Conservation (phyloP, 2,888 invertebrate species). For the Andrena minutula region DNA sequence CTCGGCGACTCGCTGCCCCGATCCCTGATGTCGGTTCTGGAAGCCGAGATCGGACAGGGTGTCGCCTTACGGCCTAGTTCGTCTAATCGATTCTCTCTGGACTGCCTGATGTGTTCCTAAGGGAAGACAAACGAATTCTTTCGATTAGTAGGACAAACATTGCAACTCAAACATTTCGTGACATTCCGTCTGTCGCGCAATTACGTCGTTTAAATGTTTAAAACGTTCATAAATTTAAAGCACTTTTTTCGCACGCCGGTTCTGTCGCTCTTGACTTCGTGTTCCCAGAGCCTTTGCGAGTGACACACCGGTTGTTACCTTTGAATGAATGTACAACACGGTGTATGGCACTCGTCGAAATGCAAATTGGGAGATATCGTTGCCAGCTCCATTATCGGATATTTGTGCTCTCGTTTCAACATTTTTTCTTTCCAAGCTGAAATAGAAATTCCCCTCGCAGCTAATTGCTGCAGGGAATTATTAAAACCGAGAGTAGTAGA, state of each 20-base stretch:
- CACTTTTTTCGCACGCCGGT: neutral
- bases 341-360: neutral
- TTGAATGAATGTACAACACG: conserved; percentile 2
- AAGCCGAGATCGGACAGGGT: conserved; percentile 77
- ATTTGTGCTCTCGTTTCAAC: neutral
- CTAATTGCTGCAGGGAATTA: neutral
- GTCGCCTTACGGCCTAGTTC: conserved; percentile 86
- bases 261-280: neutral
- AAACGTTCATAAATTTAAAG: neutral
- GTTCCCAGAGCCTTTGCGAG: conserved; percentile 7
- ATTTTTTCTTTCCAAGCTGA: neutral
- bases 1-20: conserved; percentile 80
- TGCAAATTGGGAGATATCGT: neutral
- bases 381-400: neutral
- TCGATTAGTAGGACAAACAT: conserved; percentile 37
- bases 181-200: neutral
- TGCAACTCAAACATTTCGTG: neutral
- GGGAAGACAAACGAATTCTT: conserved; percentile 49
- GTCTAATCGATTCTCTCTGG: conserved; percentile 92
- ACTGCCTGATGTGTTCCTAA: conserved; percentile 91
- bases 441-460: neutral
- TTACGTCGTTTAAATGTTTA: neutral
- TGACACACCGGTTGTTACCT: conserved; percentile 15
- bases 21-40: conserved; percentile 78
- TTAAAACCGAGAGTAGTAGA: no score